A percentile compares a stretch with the other conserved stretches of the same genome.
These are phyloP conservation scores for Ceratina calcarata DNA, from an alignment of 1,140 invertebrate species.

Conservation along the genomic window DNA sequence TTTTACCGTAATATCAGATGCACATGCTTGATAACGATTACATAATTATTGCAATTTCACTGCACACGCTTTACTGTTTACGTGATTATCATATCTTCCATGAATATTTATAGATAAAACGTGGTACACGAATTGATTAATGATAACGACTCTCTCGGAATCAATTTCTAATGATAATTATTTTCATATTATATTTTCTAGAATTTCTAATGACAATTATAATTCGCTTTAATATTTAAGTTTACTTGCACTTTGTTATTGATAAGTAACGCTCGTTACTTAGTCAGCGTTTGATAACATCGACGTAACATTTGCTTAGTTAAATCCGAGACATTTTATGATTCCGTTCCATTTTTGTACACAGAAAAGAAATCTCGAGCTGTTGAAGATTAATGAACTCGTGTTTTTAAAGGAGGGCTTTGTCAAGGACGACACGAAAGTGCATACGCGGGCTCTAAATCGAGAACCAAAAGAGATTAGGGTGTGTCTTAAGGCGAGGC, in stretches of 20 bases:
- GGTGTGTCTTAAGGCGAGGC: slow-evolving; percentile 33
- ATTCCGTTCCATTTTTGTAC: background rate
- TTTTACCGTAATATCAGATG: background rate
- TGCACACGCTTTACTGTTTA: no score
- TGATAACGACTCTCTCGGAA: background rate
- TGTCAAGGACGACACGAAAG: slow-evolving; percentile 11
- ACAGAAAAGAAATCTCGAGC: background rate
- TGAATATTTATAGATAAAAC: background rate
- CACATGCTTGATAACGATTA: background rate
- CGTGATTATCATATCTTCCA: background rate
- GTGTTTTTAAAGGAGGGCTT: background rate
- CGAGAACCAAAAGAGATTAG: background rate
- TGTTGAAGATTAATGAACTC: slow-evolving; percentile 8
- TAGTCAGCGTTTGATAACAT: no score
- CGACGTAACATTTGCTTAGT: no score
- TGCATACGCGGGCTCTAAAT: slow-evolving; percentile 17
- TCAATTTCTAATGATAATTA: no score
- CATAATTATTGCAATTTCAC: background rate
- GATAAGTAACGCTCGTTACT: no score
- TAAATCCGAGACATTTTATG: background rate
- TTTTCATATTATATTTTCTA: no score
- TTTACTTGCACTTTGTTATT: no score
- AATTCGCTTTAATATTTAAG: no score
- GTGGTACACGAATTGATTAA: background rate
- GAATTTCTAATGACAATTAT: no score